Conservation (phyloP, 2,797 vertebrate species). For the Nothura maculosa region DNA sequence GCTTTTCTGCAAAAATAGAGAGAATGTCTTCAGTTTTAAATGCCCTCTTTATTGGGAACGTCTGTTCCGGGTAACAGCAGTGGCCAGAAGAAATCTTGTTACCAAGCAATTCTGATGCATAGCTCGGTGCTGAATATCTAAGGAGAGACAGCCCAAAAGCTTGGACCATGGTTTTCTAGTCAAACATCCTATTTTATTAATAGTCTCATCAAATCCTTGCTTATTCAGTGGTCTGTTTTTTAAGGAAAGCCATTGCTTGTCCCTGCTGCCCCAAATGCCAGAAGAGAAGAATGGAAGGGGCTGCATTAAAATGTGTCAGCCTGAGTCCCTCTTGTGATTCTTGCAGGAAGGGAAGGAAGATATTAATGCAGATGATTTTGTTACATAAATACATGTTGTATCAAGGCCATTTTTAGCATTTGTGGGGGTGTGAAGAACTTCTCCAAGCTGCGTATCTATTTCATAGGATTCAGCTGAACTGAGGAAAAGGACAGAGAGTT, state of each 20-base stretch:
- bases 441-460: conserved; percentile 76
- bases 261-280: conserved; percentile 18
- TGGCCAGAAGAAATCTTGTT: neutral
- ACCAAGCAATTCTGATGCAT: neutral
- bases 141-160: neutral
- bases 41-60: neutral
- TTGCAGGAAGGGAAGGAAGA: conserved; percentile 63
- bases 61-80: neutral
- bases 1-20: neutral
- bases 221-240: neutral
- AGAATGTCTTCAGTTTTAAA: neutral
- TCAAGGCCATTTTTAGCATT: conserved; percentile 78
- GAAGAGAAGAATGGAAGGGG: conserved; percentile 29
- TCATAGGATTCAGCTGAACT: conserved; percentile 74
- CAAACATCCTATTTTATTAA: neutral
- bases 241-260: neutral
- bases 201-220: neutral
- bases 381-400: conserved; percentile 81
- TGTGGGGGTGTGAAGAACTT: conserved; percentile 79
- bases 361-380: conserved; percentile 78
- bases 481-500: conserved; percentile 73
- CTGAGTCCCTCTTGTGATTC: conserved; percentile 56
- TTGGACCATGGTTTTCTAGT: neutral
- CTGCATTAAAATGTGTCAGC: conserved; percentile 57
- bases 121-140: neutral